Base-by-base conservation (phyloP, 2,888 invertebrate genomes). In the Cataglyphis cursor region DNA sequence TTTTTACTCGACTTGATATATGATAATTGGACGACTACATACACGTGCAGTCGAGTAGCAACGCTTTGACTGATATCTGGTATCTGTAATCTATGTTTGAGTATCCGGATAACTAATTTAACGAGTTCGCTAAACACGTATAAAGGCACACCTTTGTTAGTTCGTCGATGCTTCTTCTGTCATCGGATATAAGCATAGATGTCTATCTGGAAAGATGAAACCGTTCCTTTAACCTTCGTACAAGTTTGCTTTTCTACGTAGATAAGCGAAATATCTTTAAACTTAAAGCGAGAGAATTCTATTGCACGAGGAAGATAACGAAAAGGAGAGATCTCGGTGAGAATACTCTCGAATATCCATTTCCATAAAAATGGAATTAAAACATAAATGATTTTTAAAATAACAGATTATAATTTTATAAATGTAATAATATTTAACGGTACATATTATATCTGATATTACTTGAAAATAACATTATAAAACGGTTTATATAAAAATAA, bases 121-220 rank as follows among this genome's bases (percentile, higher is more conserved):
- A 31, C 8, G 31, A 70, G 41, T 44, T 78, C 41, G 21, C 31
- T 68, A 21, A 24, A 44, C 41, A 41, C 59, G 31, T 59, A 18
- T 31, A 59, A 78, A 59, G 59, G 57, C n/a, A 35, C 24, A 28
- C 21, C 31, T 41, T 78, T 21, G n/a, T 44, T 44, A 12, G 21
- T 12, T 18, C 44, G 57, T 44, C 59, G 24, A 70, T 44, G 15
- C 75, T 78, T 57, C 44, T 70, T 10, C 12, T 72, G 21, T 72
- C 44, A 48, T 35, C 72, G 59, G n/a, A 12, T 44, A 6, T 24
- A 31, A 70, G 38, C 31, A n/a, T 12, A 28, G 21, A 72, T 61
- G 12, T 24, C 24, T 78, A 78, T 78, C 78, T 72, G 9, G 35
- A 61, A 80, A 80, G 35, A 31, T 21, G 31, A 59, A 80, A 44